Base-by-base conservation (phyloP, 2,113 vertebrate species). In the Polypterus bichir region DNA sequence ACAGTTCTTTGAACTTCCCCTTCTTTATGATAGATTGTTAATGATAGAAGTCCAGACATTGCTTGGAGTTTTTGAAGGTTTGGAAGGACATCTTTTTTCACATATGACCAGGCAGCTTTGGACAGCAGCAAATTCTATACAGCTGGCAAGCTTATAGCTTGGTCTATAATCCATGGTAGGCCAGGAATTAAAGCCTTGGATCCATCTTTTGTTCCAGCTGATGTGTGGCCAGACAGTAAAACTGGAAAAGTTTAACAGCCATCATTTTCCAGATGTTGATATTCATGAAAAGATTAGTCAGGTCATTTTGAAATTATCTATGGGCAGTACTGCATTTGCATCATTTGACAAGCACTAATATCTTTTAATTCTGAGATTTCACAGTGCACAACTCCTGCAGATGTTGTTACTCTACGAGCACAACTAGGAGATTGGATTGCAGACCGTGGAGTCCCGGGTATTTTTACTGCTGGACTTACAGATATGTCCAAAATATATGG, bases 81-180 rank as follows among this genome's bases (percentile, higher is more conserved):
- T 3, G 2, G 72, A 72, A 0, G 75, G 75, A 5, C 72, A 73
- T 66, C 27, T 27, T 81, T 51, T 64, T 84, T 44, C 79, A 78
- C 67, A 83, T 69, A 72, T 77, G 44, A 62, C 79, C 45, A 66
- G 81, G 5, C 66, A 81, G 1, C 60, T 74, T 11, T 52, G 65
- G 64, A 75, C 63, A 60, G 81, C 81, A 59, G 75, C 74, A 6
- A 63, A 77, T 58, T 78, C 81, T 0, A 78, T 77, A 52, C 51
- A 8, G 51, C 4, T 8, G 51, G 4, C 7, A 52, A 52, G 0
- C 68, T 80, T 65, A 77, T 77, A 65, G 81, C 78, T 57, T 83
- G 78, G 79, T 82, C 77, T 0, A 48, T 83, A 61, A 55, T 65
- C 69, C 79, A 82, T 1, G 74, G 77, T 0, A 79, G 81, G 81